Evolutionary conservation across 2,113 vertebrate species (phyloP), one percentile per base, ranked within the genome.

Genomic region (Neolamprologus ventralis): DNA sequence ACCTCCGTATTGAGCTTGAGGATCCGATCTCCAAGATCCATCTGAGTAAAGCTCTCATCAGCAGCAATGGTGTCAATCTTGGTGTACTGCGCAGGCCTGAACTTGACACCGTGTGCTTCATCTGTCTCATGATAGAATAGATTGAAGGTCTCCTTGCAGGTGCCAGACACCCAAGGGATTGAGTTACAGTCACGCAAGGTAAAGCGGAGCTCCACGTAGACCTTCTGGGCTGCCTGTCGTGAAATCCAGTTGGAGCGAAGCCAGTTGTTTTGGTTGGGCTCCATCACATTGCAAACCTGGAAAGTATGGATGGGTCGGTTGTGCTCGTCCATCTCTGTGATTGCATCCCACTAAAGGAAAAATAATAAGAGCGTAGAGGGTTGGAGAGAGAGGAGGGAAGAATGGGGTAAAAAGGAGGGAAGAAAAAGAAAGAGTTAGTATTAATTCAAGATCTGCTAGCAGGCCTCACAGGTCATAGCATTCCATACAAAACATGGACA

Each of bases 201-300:
- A 94, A 99, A 99, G 84, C 98, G 98, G 92, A 99, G 97, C 94
- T 99, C 98, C 90, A 99, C 98, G 23, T 98, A 99, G 88, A 99
- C 97, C 92, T 98, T 99, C 91, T 98, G 98, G 0, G 98, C 98
- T 0, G 98, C 98, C 26, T 99, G 98, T 6, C 98, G 97, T 19
- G 97, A 97, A 84, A 99, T 97, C 98, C 98, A 99, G 95, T 97
- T 98, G 85, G 98, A 98, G 16, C 97, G 97, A 75, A 99, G 97
- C 98, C 98, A 99, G 95, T 99, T 99, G 96, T 99, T 99, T 90
- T 99, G 98, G 94, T 98, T 98, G 78, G 98, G 97, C 81, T 99
- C 98, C 98, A 99, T 99, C 86, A 99, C 98, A 0, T 98, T 98
- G 94, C 98, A 99, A 14, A 99, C 98, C 94, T 99, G 98, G 93